phyloP scores from a whole-genome alignment of 2,888 invertebrate species.

The Odontocolon sp. region DNA sequence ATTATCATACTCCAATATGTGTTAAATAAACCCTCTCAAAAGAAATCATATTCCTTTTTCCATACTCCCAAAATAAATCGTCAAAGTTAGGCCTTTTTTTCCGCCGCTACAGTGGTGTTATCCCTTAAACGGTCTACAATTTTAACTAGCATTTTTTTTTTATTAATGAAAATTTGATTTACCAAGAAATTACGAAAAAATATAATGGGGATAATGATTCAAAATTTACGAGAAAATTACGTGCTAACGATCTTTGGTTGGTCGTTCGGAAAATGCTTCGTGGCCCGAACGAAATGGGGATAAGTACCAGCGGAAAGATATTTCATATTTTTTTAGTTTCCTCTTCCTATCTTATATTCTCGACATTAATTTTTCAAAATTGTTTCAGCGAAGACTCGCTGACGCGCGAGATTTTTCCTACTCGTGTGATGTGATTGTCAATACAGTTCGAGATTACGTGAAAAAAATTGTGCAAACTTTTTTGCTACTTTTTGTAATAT shows the following conservation, averaged over 20 bases:
- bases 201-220: not conserved
- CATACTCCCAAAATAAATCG: too few relatives aligned
- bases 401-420: not conserved
- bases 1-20: too few relatives aligned
- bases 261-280: not conserved
- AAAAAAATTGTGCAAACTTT: not conserved
- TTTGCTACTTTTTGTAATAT: not conserved
- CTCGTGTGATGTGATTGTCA: too few relatives aligned
- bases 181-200: not conserved
- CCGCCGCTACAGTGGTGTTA: too few relatives aligned
- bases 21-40: too few relatives aligned
- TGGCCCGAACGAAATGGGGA: not conserved
- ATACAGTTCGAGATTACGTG: conserved; percentile 26
- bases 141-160: not conserved
- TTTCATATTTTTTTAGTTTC: conserved; percentile 9
- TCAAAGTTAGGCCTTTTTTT: too few relatives aligned
- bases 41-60: too few relatives aligned
- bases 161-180: not conserved
- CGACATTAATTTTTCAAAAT: conserved; percentile 31
- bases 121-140: too few relatives aligned
- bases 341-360: conserved; percentile 17
- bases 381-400: conserved; percentile 48
- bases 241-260: conserved; percentile 30
- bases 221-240: conserved; percentile 18
- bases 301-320: conserved; percentile 4